Evolutionary conservation across 2,888 invertebrate genomes (phyloP), one percentile per base, ranked within the genome.

Genomic region (Phengaris arion): DNA sequence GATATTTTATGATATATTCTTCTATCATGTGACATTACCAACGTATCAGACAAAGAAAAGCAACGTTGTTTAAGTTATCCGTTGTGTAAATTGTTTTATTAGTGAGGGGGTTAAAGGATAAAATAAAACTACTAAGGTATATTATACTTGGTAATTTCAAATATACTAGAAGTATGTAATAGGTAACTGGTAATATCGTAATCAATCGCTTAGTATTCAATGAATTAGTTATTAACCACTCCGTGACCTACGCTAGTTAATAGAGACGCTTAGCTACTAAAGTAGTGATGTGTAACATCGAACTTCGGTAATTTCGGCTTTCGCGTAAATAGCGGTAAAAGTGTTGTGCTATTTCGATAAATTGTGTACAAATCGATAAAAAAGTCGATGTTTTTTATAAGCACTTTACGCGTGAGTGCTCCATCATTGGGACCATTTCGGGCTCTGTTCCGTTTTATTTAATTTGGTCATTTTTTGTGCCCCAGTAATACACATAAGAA

Each of bases 391-490:
- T 84, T 85, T 87, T 86, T 86, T 85, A 81, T 85, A 85, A 85
- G 87, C 86, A 86, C 86, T 90, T 90, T 85, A 87, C 88, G 87
- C 87, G 88, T 90, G 89, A 92, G 91, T 92, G 91, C 81, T 86
- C 88, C 88, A 88, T 89, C 88, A 88, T 88, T 88, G 87, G 84
- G 84, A 82, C 80, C 70, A 70, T 72, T 72, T 72, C 72, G 35
- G 54, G n/a, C 15, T 72, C 13, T 35, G 72, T 10, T 70, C 52
- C 72, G 54, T 52, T 72, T 72, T 54, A 72, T 54, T 35, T 72
- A 72, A 72, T 72, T 72, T 72, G 52, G 13, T 13, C 72, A 52
- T 13, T 72, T 70, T 72, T 72, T 72, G 52, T 72, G 52, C 13
- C 35, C 7, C 72, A 72, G 72, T 72, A 54, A 72, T 54, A 54